Evolutionary conservation across 2,888 invertebrate species (phyloP).

Genomic region (Kuschelorhynchus macadamiae): DNA sequence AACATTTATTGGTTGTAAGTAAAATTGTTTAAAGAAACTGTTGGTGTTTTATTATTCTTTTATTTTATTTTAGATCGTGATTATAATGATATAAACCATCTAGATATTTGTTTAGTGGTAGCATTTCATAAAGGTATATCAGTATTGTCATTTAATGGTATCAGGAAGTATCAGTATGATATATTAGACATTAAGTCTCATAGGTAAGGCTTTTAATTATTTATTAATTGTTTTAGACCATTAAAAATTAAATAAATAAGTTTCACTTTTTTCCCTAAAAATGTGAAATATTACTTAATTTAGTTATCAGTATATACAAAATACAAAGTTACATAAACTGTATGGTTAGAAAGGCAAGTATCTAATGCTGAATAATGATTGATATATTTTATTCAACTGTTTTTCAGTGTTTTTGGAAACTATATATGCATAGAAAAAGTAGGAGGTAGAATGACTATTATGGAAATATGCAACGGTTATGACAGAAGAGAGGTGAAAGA

Average conservation of each 20-base stretch:
- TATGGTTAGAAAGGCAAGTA: too few relatives aligned
- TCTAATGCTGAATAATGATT: too few relatives aligned
- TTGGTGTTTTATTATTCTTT: slow-evolving; percentile 2
- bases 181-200: slow-evolving; percentile 61
- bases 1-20: slow-evolving; percentile 60
- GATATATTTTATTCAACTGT: too few relatives aligned
- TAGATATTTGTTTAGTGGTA: slow-evolving; percentile 54
- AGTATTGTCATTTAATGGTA: slow-evolving; percentile 55
- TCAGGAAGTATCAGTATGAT: slow-evolving; percentile 51
- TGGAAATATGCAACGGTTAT: slow-evolving; percentile 57
- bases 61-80: slow-evolving; percentile 52
- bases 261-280: too few relatives aligned
- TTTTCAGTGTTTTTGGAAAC: slow-evolving; percentile 63
- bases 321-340: too few relatives aligned
- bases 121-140: slow-evolving; percentile 57
- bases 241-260: neutral
- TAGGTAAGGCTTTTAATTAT: slow-evolving; percentile 52
- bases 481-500: slow-evolving; percentile 59
- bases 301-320: too few relatives aligned
- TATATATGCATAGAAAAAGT: slow-evolving; percentile 65
- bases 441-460: slow-evolving; percentile 64
- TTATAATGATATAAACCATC: slow-evolving; percentile 47
- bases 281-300: too few relatives aligned
- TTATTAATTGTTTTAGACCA: neutral
- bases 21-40: slow-evolving; percentile 10